These are phyloP conservation scores for Tapirus indicus DNA, from an alignment of 2,797 vertebrate genomes.

Conservation along the genomic window DNA sequence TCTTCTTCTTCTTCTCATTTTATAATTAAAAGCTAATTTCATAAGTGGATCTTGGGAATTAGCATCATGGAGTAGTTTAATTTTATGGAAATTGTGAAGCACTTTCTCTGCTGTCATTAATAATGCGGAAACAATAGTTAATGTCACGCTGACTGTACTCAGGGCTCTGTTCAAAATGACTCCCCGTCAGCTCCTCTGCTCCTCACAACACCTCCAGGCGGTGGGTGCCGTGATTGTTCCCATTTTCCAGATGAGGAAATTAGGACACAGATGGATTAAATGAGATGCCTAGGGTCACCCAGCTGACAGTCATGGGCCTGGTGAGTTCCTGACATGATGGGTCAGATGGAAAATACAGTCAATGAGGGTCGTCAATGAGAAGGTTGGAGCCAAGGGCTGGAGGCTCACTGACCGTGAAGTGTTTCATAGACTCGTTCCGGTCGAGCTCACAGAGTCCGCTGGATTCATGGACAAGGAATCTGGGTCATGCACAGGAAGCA, in stretches of 20 bases:
- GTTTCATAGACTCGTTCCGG: no score
- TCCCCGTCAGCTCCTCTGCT: accelerated
- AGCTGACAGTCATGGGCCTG: background rate
- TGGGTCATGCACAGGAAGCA: background rate
- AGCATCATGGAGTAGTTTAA: no score
- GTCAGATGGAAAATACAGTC: background rate
- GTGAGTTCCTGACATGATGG: background rate
- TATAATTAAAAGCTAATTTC: background rate
- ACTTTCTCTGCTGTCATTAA: background rate
- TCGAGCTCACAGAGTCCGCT: accelerated
- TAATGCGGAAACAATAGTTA: accelerated
- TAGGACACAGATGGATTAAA: background rate
- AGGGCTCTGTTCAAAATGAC: background rate
- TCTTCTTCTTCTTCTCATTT: accelerated
- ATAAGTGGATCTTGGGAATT: background rate
- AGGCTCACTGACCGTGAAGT: accelerated
- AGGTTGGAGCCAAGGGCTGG: background rate
- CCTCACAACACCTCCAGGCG: background rate
- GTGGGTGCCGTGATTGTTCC: background rate
- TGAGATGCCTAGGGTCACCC: background rate
- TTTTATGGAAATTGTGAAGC: background rate
- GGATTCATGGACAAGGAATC: accelerated
- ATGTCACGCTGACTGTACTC: background rate
- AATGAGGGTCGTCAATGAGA: background rate
- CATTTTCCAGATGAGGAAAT: background rate